Evolutionary conservation across 37 sponge, comb jelly and placozoan species (phyloP), one percentile per base, ranked within the genome.

Genomic region (Crambe crambe): DNA sequence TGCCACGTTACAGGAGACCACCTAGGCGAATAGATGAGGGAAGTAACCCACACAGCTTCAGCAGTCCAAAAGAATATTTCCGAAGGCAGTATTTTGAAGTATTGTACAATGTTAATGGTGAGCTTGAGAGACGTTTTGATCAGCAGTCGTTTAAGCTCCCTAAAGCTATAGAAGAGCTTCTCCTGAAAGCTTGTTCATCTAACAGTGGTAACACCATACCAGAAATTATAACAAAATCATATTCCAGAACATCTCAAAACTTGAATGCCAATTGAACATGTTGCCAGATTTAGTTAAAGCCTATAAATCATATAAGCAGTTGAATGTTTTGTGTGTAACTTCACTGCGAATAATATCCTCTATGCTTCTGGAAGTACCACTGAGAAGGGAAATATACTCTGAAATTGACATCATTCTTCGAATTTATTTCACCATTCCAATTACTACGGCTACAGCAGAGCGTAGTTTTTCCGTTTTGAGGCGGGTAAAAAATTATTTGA

Each of bases 1-100:
- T 80, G 51, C 80, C 80, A 54, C 68, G 70, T 12, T 80, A 80
- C 59, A 80, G 56, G 37, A 44, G 71, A 21, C 71, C 80, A 37
- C 80, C 80, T n/a, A 79, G 32, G 68, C 51, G 43, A 1, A 40
- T 79, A 30, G 79, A 79, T 40, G 58, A 66, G 20, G 79, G 79
- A 40, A 67, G 31, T 70, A 54, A 62, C n/a, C 71, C 80, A 43
- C 80, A 80, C 34, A 31, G 72, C 17, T 70, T 70, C 23, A 37
- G 25, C 23, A 37, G 25, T 36, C 54, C 68, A 27, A 15, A 56
- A 42, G 71, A 70, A 22, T 80, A 66, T 31, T 70, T 56, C 71
- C 30, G 59, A 27, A 56, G 40, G 27, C 79, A 67, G 36, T 80
- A 70, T 56, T 70, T 66, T 42, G 68, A 79, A 42, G 79, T 66